A percentile compares a stretch with the other conserved stretches of the same genome.
phyloP scores from a whole-genome alignment of 2,888 invertebrate genomes.

The Harpagoxenus sublaevis region DNA sequence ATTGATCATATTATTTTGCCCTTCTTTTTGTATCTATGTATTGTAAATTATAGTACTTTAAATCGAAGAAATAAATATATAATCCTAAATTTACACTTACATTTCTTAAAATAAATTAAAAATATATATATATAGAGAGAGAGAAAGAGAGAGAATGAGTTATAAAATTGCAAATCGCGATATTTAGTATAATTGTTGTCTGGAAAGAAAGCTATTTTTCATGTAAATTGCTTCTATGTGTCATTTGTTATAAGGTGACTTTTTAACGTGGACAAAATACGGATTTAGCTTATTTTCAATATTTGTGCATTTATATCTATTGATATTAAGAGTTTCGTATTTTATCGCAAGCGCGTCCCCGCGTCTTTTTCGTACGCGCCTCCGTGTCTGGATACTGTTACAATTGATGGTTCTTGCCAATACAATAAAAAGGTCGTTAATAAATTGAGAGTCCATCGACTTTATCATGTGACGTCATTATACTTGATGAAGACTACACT shows the following conservation, averaged over 20 bases:
- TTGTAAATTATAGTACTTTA: neutral
- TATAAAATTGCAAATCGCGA: neutral
- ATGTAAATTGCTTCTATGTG: neutral
- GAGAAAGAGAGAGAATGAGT: neutral
- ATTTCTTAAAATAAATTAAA: neutral
- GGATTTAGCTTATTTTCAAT: conserved; percentile 25
- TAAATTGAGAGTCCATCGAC: conserved; percentile 32
- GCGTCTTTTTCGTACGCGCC: neutral
- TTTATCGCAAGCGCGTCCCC: neutral
- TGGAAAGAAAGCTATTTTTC: neutral
- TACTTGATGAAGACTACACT: conserved; percentile 70
- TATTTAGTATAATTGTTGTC: neutral
- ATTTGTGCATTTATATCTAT: conserved; percentile 37
- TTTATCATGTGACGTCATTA: conserved; percentile 12
- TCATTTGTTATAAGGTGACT: neutral
- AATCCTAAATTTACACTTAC: neutral
- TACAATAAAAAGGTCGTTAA: conserved; percentile 47
- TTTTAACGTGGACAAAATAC: conserved; percentile 31
- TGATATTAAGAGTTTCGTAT: conserved; percentile 19
- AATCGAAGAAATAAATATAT: conserved; percentile 14
- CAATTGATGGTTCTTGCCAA: conserved; percentile 36
- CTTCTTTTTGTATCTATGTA: too few relatives aligned
- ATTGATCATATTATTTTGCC: neutral
- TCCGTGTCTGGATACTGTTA: neutral
- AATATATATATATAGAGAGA: neutral